Evolutionary conservation across 2,797 vertebrate genomes (phyloP).

Genomic region (Pygocentrus nattereri): DNA sequence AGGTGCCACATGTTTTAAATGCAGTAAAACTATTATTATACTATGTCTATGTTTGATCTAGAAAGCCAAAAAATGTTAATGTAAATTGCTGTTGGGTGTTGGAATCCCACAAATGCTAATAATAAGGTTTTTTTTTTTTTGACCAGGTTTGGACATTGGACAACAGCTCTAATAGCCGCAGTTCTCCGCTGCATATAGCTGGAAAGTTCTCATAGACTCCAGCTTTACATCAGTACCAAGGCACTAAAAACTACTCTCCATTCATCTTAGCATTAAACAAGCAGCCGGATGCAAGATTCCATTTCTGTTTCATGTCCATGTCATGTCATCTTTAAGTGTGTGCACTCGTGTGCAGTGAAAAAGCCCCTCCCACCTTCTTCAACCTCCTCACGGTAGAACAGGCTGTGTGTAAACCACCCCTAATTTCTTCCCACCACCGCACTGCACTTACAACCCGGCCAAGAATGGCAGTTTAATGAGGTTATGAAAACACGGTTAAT

Average conservation of each 20-base stretch:
- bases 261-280: not conserved
- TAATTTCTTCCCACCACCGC: conserved; percentile 49
- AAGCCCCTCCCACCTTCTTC: not conserved
- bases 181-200: too few relatives aligned
- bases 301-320: conserved; percentile 2
- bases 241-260: not conserved
- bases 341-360: not conserved
- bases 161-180: too few relatives aligned
- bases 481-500: conserved; percentile 62
- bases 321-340: not conserved
- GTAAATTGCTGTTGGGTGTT: too few relatives aligned
- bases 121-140: too few relatives aligned
- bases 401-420: conserved; percentile 30
- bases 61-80: too few relatives aligned
- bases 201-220: conserved; percentile 1
- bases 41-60: too few relatives aligned
- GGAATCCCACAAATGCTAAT: too few relatives aligned
- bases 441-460: conserved; percentile 54
- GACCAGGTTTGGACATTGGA: too few relatives aligned
- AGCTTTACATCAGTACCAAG: not conserved
- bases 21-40: too few relatives aligned
- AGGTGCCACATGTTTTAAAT: not conserved
- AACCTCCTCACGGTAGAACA: conserved; percentile 22
- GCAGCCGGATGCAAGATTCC: not conserved
- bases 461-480: conserved; percentile 55